Conservation (phyloP, 1,140 invertebrate species). For the Cryptotermes secundus region DNA sequence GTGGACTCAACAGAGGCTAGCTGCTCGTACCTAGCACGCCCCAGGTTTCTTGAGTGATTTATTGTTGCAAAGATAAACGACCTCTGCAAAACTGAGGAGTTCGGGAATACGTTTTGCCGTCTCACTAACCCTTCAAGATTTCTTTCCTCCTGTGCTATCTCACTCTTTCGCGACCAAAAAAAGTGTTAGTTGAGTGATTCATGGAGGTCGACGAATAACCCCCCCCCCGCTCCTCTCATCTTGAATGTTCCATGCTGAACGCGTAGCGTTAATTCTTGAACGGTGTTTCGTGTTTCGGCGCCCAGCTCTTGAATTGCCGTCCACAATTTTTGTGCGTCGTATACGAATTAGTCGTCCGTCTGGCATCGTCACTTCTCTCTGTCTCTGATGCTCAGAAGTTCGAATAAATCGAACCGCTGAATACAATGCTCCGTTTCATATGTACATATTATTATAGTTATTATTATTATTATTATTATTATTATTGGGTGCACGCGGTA, state of each 20-base stretch:
- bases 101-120: conserved; percentile 5
- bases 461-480: too few relatives aligned
- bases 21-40: not conserved
- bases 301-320: not conserved
- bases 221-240: too few relatives aligned
- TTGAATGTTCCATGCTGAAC: not conserved
- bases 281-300: not conserved
- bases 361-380: too few relatives aligned
- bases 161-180: not conserved
- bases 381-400: too few relatives aligned
- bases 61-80: conserved; percentile 28
- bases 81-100: conserved; percentile 23
- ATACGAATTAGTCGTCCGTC: not conserved
- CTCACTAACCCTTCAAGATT: not conserved
- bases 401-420: too few relatives aligned
- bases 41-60: not conserved
- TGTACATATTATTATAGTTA: too few relatives aligned
- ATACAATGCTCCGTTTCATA: too few relatives aligned
- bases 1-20: too few relatives aligned
- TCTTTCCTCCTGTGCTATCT: not conserved
- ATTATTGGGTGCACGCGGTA: too few relatives aligned
- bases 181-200: conserved; percentile 15
- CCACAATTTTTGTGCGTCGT: not conserved
- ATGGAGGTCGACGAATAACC: not conserved
- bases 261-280: conserved; percentile 4